These are phyloP conservation scores for Hemibagrus wyckioides DNA, from an alignment of 2,113 vertebrate species.

Conservation along the genomic window DNA sequence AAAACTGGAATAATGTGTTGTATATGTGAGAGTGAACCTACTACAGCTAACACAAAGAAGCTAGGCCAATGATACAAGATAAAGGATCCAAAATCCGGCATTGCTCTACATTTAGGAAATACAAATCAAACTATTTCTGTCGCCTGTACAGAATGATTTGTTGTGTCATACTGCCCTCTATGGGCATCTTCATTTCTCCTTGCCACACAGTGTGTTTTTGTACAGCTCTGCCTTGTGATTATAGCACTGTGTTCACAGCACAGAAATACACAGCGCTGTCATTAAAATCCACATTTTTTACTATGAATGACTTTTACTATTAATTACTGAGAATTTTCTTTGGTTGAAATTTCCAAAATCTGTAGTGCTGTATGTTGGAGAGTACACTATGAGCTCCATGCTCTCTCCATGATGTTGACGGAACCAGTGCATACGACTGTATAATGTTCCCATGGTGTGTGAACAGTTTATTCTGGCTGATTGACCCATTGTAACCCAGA, in stretches of 20 bases:
- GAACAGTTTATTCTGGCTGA: constrained; percentile 44
- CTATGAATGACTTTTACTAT: constrained; percentile 42
- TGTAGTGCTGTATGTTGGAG: rapidly evolving
- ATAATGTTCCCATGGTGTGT: neutral
- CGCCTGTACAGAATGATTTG: neutral
- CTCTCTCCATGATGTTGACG: constrained; percentile 57
- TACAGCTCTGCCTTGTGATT: constrained; percentile 22
- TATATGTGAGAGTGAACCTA: neutral
- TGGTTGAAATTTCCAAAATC: constrained; percentile 37
- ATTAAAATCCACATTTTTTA: constrained; percentile 40
- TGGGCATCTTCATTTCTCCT: neutral
- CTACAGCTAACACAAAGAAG: no score
- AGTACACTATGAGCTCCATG: constrained; percentile 56
- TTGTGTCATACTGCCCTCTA: neutral
- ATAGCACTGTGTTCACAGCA: constrained; percentile 48
- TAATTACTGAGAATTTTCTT: constrained; percentile 22
- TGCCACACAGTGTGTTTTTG: constrained; percentile 33
- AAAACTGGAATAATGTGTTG: no score
- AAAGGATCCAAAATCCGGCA: neutral
- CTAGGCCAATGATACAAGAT: no score
- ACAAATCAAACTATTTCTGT: neutral
- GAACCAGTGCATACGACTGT: constrained; percentile 66
- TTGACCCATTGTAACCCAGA: neutral
- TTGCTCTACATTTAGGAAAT: neutral
- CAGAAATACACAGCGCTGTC: constrained; percentile 54